Evolutionary conservation across 1,140 invertebrate genomes (phyloP), one percentile per base, ranked within the genome.

Genomic region (Drosophila ambigua): DNA sequence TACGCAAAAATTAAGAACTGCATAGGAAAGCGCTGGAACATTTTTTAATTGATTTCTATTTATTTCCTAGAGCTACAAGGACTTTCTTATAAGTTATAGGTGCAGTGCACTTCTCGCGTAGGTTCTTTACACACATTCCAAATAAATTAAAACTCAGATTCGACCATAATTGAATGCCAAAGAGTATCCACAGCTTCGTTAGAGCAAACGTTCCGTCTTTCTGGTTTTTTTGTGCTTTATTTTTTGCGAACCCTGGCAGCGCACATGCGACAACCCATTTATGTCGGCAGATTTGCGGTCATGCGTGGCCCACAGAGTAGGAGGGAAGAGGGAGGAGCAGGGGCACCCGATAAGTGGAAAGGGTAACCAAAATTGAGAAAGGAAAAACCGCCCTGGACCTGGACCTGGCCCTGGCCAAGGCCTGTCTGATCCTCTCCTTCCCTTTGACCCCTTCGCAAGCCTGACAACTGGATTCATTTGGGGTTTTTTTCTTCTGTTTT

Each of bases 251-350:
- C 35, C 35, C 35, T 13, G 9, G 35, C 35, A 39, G 35, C 35
- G 35, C 35, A 39, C 57, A 45, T 46, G 76, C 76, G 76, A 79
- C 53, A 76, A 53, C 72, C 55, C 73, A 77, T 59, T 77, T 68
- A 61, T 76, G 63, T 61, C 51, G 72, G 26, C 63, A 68, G 54
- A 72, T 78, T 81, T 88, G 83, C 78, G 78, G 75, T 82, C 82
- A 87, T 87, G 69, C 78, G 69, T 82, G 79, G 74, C 77, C 59
- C 67, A 13, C 0, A 0, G 35, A 11, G 35, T 28, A 13, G 11
- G 11, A 11, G 35, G 35, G 4, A 11, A 1, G 16, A 20, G 4
- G 44, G 16, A 20, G 4, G 44, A 43, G 13, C 26, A 28, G 45
- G 45, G 23, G 31, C 13, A 39, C 24, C 9, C 28, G 41, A 15